Conservation (phyloP, 2,888 invertebrate species). For the Holacanthella duospinosa region DNA sequence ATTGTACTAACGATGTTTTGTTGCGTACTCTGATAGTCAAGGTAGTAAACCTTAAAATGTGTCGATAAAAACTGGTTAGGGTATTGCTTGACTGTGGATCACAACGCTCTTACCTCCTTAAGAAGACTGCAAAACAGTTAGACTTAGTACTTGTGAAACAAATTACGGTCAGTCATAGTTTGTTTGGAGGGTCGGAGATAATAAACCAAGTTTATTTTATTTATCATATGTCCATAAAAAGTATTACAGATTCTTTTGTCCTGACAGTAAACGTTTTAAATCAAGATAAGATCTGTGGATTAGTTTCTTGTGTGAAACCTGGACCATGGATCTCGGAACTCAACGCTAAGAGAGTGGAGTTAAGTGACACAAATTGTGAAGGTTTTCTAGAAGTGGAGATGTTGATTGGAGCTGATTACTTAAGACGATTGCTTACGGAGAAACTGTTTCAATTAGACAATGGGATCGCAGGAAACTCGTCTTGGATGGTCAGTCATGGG, state of each 20-base stretch:
- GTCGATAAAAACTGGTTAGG: neutral
- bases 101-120: neutral
- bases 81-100: neutral
- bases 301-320: neutral
- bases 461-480: slow-evolving; percentile 12
- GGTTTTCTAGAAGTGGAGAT: slow-evolving; percentile 9
- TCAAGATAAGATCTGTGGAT: neutral
- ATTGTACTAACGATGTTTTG: neutral
- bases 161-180: neutral
- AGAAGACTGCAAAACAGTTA: neutral
- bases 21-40: neutral
- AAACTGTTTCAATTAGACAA: slow-evolving; percentile 3
- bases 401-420: slow-evolving; percentile 13
- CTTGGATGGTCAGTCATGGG: slow-evolving; percentile 15
- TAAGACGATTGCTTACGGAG: slow-evolving; percentile 11
- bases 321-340: neutral
- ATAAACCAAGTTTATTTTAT: neutral
- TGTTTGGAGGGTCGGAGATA: neutral
- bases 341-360: neutral
- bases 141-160: neutral
- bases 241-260: neutral
- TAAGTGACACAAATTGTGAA: neutral
- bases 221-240: neutral
- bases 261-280: neutral
- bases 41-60: neutral